These are phyloP conservation scores for Notolabrus celidotus DNA, from an alignment of 2,797 vertebrate genomes.

Conservation along the genomic window DNA sequence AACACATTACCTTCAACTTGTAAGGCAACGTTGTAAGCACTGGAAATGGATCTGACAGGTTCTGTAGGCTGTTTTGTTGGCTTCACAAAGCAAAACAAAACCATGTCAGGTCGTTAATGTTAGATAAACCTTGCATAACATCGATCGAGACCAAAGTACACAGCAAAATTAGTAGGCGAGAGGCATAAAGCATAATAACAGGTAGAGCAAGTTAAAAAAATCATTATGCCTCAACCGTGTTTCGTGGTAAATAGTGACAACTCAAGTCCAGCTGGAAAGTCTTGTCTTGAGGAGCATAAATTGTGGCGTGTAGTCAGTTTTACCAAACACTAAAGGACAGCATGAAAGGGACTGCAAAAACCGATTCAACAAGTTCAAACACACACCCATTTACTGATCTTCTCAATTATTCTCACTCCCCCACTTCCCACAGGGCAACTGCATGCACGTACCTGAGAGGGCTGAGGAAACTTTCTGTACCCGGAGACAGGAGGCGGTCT, in stretches of 20 bases:
- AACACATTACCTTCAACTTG: constrained; percentile 85
- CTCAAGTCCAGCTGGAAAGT: constrained; percentile 44
- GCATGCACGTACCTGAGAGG: constrained; percentile 62
- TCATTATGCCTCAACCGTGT: constrained; percentile 13
- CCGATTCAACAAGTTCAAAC: constrained; percentile 60
- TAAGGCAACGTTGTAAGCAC: constrained; percentile 64
- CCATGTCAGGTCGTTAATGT: neutral
- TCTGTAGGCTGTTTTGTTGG: constrained; percentile 69
- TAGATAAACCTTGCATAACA: constrained; percentile 2
- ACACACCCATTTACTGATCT: constrained; percentile 57
- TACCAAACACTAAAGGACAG: constrained; percentile 10
- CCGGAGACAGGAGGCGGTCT: constrained; percentile 69
- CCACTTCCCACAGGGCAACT: constrained; percentile 39
- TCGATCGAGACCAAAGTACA: neutral
- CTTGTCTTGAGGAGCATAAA: constrained; percentile 27
- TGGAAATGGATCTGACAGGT: constrained; percentile 71
- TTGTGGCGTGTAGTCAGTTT: constrained; percentile 14
- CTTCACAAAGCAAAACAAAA: constrained; percentile 56
- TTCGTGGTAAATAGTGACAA: constrained; percentile 22
- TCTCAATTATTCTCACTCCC: constrained; percentile 42
- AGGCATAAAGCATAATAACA: neutral
- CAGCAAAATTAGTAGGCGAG: neutral
- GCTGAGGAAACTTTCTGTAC: constrained; percentile 69
- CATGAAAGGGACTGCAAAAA: constrained; percentile 37
- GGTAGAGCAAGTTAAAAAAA: constrained; percentile 21